Base-by-base conservation (phyloP, 2,888 invertebrate genomes). In the Druceiella hillmani region DNA sequence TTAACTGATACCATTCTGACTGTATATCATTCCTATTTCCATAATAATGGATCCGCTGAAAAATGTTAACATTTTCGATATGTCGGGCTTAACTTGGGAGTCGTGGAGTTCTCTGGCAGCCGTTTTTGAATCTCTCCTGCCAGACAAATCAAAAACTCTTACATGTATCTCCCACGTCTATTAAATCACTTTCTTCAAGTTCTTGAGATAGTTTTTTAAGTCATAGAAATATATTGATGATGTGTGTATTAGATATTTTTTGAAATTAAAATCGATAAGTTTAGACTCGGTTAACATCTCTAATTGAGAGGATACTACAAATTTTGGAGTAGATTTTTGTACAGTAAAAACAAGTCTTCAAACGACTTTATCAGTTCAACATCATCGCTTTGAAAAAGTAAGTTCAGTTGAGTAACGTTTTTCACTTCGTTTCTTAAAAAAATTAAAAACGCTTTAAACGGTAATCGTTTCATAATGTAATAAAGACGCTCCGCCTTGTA, bases 141-240 rank as follows among this genome's bases (percentile, higher is more conserved):
- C 25, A 50, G 26, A 28, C 25, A 30, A 9, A 36, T 33, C 11
- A 46, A 28, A 47, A 53, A 11, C 33, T 33, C 37, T 45, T 50
- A 38, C 49, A 47, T 10, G 45, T 30, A 36, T 50, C 44, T 41
- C 41, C 46, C 3, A 50, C 38, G 16, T 40, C 36, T n/a, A 10
- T 7, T 15, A 46, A 38, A n/a, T 43, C 35, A 17, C 33, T 43
- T 11, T 6, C 13, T 34, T n/a, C 33, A 11, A 43, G 16, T 12
- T 27, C 17, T 31, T 47, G 36, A 17, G 33, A 29, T 3, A 41
- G 39, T 6, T 24, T 28, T 17, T 44, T 40, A 33, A 54, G 41
- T 45, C 50, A 2, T 53, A 50, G 14, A 54, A 52, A 42, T 53
- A 50, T 5, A 55, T 47, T 42, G 50, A 51, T 9, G 45, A 20